These are phyloP conservation scores for Nothocercus julius DNA, from an alignment of 2,113 vertebrate genomes.

Conservation along the genomic window DNA sequence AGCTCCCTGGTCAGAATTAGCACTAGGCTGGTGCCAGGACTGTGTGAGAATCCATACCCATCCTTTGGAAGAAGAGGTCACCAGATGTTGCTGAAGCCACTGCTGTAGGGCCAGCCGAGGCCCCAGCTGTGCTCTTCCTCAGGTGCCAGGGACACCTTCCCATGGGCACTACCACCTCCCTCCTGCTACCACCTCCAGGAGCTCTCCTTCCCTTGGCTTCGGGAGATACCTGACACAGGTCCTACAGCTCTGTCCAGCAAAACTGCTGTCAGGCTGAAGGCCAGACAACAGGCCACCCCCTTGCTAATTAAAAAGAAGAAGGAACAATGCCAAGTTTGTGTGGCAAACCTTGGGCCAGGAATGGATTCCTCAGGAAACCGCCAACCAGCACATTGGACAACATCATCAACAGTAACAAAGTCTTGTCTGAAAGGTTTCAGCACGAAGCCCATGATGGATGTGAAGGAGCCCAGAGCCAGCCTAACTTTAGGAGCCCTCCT, in stretches of 20 bases:
- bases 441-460: neutral
- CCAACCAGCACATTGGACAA: neutral
- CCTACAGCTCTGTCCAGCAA: neutral
- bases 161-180: fast-evolving
- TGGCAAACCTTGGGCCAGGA: neutral
- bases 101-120: neutral
- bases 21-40: neutral
- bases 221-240: neutral
- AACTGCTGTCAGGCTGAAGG: neutral
- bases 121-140: neutral
- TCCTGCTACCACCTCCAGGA: neutral
- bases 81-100: neutral
- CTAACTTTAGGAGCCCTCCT: neutral
- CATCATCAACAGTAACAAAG: neutral
- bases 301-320: neutral
- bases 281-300: fast-evolving
- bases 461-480: neutral
- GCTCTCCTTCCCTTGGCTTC: neutral
- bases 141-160: neutral
- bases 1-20: neutral
- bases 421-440: neutral
- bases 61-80: neutral
- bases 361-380: neutral
- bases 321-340: neutral
- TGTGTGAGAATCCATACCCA: neutral